Percentiles rank a stretch among this genome's conserved stretches.
Conservation (phyloP, 2,888 invertebrate genomes). For the Pristionchus fissidentatus region DNA sequence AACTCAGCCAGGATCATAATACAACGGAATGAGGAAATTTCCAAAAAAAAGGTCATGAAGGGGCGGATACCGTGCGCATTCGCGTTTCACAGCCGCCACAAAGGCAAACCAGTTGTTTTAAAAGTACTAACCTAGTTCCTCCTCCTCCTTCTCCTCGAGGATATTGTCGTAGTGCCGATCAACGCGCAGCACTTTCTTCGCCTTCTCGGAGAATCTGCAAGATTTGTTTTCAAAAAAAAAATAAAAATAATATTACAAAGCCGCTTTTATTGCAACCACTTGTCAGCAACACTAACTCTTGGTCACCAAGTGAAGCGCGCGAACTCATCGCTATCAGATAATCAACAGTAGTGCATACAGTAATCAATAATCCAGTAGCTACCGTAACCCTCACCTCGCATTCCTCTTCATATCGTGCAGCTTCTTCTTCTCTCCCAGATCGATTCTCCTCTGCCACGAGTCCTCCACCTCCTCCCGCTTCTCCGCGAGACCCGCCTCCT, state of each 20-base stretch:
- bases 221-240: background rate
- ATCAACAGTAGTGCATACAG: background rate
- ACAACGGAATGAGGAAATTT: no score
- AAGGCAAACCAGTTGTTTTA: no score
- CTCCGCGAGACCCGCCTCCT: slow-evolving; percentile 71
- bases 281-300: no score
- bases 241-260: background rate
- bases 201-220: slow-evolving; percentile 60
- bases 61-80: no score
- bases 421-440: slow-evolving; percentile 91
- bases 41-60: no score
- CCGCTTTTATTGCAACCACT: background rate
- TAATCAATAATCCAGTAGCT: background rate
- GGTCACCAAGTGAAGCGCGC: background rate
- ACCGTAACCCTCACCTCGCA: slow-evolving; percentile 77
- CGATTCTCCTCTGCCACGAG: slow-evolving; percentile 77
- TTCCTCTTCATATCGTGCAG: slow-evolving; percentile 86
- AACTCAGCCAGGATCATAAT: no score
- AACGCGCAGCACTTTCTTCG: slow-evolving; percentile 82
- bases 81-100: no score
- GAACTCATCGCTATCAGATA: background rate
- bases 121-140: slow-evolving; percentile 57
- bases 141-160: slow-evolving; percentile 64
- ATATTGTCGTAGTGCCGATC: slow-evolving; percentile 71
- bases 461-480: slow-evolving; percentile 60